Base-by-base conservation (phyloP, 2,113 vertebrate genomes). In the Aphyosemion australe region DNA sequence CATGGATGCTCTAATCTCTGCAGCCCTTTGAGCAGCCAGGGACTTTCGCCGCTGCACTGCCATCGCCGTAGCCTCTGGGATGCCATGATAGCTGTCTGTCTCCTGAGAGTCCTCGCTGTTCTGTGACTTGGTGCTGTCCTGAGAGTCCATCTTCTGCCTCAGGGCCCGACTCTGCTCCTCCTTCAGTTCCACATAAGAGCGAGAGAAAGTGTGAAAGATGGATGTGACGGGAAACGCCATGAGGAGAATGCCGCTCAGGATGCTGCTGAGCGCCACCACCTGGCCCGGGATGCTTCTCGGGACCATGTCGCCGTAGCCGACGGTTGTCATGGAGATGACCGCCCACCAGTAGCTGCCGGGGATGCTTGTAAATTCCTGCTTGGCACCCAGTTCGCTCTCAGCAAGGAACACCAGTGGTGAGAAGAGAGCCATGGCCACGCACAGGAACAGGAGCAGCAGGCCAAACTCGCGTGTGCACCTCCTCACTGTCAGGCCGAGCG, bases 281-380 rank as follows among this genome's bases (percentile, higher is more conserved):
- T 98, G 97, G 32, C 97, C 97, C 0, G 97, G 96, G 72, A 98
- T 95, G 91, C 96, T 97, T 6, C 95, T 93, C 20, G 97, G 97
- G 52, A 99, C 97, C 97, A 98, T 99, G 87, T 99, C 97, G 0
- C 97, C 97, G 0, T 98, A 99, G 71, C 97, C 97, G 12, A 99
- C 97, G 0, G 97, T 99, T 2, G 97, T 99, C 97, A 98, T 98
- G 78, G 97, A 98, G 90, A 98, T 99, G 57, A 98, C 96, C 0
- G 97, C 97, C 97, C 97, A 99, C 97, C 97, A 99, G 87, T 98
- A 98, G 79, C 94, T 96, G 21, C 91, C 94, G 0, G 97, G 97
- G 84, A 98, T 94, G 42, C 96, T 99, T 26, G 96, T 96, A 87
- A 98, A 98, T 82, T 98, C 96, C 54, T 97, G 96, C 85, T 94